Base-by-base conservation (phyloP, 2,113 vertebrate species). In the Lamprotornis superbus region DNA sequence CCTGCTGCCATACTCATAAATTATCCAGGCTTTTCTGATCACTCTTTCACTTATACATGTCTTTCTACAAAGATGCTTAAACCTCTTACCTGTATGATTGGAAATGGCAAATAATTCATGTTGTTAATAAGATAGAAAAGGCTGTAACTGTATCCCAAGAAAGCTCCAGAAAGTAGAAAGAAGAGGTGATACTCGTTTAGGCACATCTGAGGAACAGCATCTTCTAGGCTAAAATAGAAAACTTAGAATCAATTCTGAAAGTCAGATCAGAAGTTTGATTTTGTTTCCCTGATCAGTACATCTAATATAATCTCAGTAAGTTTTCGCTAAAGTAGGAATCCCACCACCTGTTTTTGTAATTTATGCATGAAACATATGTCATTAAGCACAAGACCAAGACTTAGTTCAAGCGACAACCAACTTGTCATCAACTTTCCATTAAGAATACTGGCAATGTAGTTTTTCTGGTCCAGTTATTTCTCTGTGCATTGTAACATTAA, bases 101-200 rank as follows among this genome's bases (percentile, higher is more conserved):
- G 98, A 94, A 99, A 99, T 3, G 99, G 98, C 55, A 99, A 97
- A 81, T 99, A 99, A 96, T 99, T 99, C 98, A 99, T 98, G 94
- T 99, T 99, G 94, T 99, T 98, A 88, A 99, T 98, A 83, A 99
- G 98, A 76, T 99, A 99, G 31, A 98, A 97, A 49, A 99, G 98
- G 92, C 99, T 99, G 35, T 99, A 99, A 88, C 98, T 98, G 83
- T 98, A 98, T 82, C 99, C 99, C 91, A 99, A 97, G 93, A 99
- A 99, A 74, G 98, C 98, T 96, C 99, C 99, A 70, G 98, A 98
- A 92, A 99, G 97, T 3, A 99, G 95, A 27, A 99, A 97, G 80
- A 99, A 98, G 60, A 99, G 98, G 83, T 99, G 98, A 89, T 98
- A 97, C 55, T 99, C 99, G 42, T 99, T 99, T 83, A 99, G 97